Conservation (phyloP, 2,888 invertebrate genomes). For the Pheosia tremula region DNA sequence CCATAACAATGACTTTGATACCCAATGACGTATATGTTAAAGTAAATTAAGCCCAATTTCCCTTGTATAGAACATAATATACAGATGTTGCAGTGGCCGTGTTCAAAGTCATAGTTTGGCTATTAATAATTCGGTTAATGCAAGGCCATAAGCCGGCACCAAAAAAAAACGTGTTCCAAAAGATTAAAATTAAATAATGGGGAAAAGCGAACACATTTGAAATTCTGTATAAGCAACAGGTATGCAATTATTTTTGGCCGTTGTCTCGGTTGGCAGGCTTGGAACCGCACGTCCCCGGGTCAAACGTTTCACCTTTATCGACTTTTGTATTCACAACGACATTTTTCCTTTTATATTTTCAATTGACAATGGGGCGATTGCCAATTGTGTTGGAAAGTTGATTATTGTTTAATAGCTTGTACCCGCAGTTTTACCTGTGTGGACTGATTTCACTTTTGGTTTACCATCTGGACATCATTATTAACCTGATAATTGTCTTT, state of each 20-base stretch:
- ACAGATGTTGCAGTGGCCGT: too few relatives aligned
- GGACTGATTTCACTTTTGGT: too few relatives aligned
- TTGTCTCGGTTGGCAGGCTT: slow-evolving; percentile 28
- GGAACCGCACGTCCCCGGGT: slow-evolving; percentile 18
- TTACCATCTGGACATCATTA: too few relatives aligned
- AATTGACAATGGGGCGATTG: slow-evolving; percentile 8
- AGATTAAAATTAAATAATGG: background rate
- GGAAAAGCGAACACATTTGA: slow-evolving; percentile 24
- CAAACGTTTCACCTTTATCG: slow-evolving; percentile 17
- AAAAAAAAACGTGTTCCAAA: slow-evolving; percentile 6
- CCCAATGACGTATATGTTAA: too few relatives aligned
- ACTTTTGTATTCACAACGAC: slow-evolving; percentile 29
- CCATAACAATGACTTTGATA: too few relatives aligned
- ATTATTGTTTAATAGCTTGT: background rate
- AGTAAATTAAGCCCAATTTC: too few relatives aligned
- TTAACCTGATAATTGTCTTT: too few relatives aligned
- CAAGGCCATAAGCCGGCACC: too few relatives aligned
- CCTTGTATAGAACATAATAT: too few relatives aligned
- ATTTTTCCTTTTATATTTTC: slow-evolving; percentile 16
- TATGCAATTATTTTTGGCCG: slow-evolving; percentile 39
- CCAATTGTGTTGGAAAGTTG: slow-evolving; percentile 16
- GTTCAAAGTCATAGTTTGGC: too few relatives aligned
- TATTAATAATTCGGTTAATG: too few relatives aligned
- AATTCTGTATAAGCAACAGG: slow-evolving; percentile 38
- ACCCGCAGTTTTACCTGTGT: too few relatives aligned